Conservation (phyloP, 2,797 vertebrate species). For the Pipistrellus kuhlii region DNA sequence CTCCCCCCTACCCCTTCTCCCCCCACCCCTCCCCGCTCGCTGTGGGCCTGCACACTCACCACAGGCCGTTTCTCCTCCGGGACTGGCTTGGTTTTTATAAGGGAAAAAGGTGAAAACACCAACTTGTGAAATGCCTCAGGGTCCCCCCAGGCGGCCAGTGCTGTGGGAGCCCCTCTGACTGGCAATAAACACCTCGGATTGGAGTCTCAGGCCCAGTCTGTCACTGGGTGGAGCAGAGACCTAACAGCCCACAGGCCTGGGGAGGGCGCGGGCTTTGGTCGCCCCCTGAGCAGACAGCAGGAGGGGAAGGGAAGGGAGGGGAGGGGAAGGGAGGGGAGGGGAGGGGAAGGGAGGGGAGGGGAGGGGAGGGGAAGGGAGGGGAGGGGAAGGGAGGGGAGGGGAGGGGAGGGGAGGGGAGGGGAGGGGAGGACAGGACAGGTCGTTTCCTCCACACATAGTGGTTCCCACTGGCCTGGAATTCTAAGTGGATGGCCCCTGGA, state of each 20-base stretch:
- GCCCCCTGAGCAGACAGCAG: neutral
- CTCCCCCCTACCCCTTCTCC: neutral
- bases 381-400: no score
- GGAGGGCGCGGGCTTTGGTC: neutral
- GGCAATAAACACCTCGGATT: conserved; percentile 68
- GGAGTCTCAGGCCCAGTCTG: conserved; percentile 55
- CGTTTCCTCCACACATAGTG: no score
- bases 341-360: no score
- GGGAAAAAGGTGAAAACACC: conserved; percentile 58
- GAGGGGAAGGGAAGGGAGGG: neutral
- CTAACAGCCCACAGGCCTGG: neutral
- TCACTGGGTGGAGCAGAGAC: neutral
- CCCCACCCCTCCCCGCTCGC: neutral
- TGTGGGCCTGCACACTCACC: conserved; percentile 59
- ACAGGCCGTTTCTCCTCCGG: conserved; percentile 63
- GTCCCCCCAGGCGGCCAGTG: neutral
- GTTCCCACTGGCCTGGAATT: no score
- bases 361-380: no score
- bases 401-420: no score
- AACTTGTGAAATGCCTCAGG: conserved; percentile 61
- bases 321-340: no score
- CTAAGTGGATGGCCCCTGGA: no score
- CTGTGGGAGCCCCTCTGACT: conserved; percentile 49
- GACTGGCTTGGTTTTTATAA: conserved; percentile 63
- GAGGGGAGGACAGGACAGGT: no score